Base-by-base conservation (phyloP, 2,113 vertebrate species). In the Barnardius zonarius region DNA sequence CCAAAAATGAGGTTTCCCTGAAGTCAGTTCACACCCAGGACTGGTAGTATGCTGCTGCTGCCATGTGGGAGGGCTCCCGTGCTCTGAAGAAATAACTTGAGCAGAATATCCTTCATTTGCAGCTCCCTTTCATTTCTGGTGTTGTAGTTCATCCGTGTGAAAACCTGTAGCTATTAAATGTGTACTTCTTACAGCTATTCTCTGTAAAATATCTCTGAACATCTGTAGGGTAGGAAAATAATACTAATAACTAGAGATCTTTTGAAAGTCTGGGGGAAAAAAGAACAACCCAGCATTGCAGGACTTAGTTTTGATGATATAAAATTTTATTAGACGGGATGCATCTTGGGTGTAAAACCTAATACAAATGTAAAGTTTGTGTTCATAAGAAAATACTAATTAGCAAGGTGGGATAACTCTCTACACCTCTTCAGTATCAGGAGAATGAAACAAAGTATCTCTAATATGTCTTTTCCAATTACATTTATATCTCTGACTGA, bases 391-490 rank as follows among this genome's bases (percentile, higher is more conserved):
- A 77, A 95, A 75, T 86, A 44, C 31, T 92, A 87, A 93, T 94
- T 91, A 87, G 74, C 63, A 55, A 86, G 83, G 67, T 83, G 48
- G 81, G 95, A 82, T 94, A 97, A 94, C 90, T 97, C 92, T 93
- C 80, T 63, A 28, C 19, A 30, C 63, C 57, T 81, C 76, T 75
- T 63, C 70, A 95, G 77, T 89, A 86, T 77, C 88, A 72, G 61
- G 88, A 95, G 95, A 95, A 93, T 90, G 86, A 95, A 97, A 97
- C 24, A 27, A 85, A 96, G 96, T 95, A 97, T 93, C 64, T 91
- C 62, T 96, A 92, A 77, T 84, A 77, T 72, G 75, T 94, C 57
- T 43, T 87, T 94, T 97, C 96, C 94, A 92, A 17, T 86, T 96
- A 83, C 79, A 55, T 95, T 97, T 96, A 80, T 95, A 93, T 96